A percentile compares a stretch with the other conserved stretches of the same genome.
phyloP scores from a whole-genome alignment of 1,140 invertebrate genomes.

The Oppia nitens region DNA sequence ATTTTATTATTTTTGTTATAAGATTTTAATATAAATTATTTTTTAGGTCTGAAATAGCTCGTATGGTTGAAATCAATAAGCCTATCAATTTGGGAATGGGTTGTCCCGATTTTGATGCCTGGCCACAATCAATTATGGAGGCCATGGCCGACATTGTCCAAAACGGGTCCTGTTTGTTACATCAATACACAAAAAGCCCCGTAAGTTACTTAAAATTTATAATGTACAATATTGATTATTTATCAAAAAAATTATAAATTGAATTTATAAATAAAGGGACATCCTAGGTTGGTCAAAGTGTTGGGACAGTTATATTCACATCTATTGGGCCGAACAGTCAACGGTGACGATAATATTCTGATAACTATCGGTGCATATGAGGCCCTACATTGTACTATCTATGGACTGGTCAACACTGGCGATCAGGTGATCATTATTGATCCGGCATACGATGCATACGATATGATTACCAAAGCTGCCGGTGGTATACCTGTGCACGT shows the following conservation, averaged over 20 bases:
- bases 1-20: too few relatives aligned
- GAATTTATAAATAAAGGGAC: conserved; percentile 27
- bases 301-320: conserved; percentile 32
- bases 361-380: conserved; percentile 38
- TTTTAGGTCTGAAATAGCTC: too few relatives aligned
- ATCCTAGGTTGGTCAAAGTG: conserved; percentile 33
- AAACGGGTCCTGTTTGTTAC: not conserved
- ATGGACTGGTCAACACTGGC: conserved; percentile 32
- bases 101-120: not conserved
- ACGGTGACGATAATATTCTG: conserved; percentile 32
- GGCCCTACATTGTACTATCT: conserved; percentile 30
- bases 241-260: conserved; percentile 22
- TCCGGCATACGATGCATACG: conserved; percentile 94
- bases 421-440: conserved; percentile 74
- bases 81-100: not conserved
- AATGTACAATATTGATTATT: not conserved
- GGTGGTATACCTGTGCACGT: conserved; percentile 73
- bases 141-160: not conserved
- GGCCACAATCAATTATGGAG: not conserved
- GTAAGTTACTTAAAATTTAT: not conserved
- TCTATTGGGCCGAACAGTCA: conserved; percentile 28
- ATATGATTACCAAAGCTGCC: conserved; percentile 70
- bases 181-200: not conserved
- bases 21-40: too few relatives aligned
- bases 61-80: not conserved